Conservation (phyloP, 2,113 vertebrate species). For the Mormoops blainvillei region DNA sequence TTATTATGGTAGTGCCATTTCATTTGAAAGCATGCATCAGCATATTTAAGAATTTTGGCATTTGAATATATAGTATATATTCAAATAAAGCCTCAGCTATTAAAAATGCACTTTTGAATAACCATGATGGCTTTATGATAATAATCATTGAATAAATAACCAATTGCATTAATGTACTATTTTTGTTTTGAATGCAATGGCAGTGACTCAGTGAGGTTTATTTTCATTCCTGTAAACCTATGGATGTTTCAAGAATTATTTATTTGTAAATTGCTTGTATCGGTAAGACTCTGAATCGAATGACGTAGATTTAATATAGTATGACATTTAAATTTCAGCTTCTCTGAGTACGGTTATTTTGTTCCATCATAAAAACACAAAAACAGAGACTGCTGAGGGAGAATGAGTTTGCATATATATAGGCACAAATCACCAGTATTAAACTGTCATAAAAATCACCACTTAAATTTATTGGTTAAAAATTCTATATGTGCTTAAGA, state of each 20-base stretch:
- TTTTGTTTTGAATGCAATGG: background rate
- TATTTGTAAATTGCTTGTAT: constrained; percentile 22
- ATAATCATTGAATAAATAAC: background rate
- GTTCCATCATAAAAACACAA: background rate
- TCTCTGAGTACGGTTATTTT: background rate
- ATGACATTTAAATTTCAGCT: background rate
- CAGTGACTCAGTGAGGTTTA: background rate
- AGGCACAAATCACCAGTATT: background rate
- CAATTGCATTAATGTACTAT: background rate
- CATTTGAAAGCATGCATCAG: background rate
- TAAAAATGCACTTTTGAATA: constrained; percentile 7
- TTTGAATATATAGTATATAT: background rate
- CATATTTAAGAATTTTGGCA: constrained; percentile 7
- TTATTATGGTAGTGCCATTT: background rate
- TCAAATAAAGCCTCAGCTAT: background rate
- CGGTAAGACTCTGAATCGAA: background rate
- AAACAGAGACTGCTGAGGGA: background rate
- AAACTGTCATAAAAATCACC: background rate
- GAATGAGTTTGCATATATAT: background rate
- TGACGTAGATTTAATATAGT: background rate
- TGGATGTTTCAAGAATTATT: constrained; percentile 28
- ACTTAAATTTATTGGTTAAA: background rate
- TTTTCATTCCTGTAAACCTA: background rate
- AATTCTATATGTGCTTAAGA: background rate
- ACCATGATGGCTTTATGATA: background rate